A percentile compares a stretch with the other conserved stretches of the same genome.
Conservation (phyloP, 2,113 vertebrate species). For the Platysteira castanea region DNA sequence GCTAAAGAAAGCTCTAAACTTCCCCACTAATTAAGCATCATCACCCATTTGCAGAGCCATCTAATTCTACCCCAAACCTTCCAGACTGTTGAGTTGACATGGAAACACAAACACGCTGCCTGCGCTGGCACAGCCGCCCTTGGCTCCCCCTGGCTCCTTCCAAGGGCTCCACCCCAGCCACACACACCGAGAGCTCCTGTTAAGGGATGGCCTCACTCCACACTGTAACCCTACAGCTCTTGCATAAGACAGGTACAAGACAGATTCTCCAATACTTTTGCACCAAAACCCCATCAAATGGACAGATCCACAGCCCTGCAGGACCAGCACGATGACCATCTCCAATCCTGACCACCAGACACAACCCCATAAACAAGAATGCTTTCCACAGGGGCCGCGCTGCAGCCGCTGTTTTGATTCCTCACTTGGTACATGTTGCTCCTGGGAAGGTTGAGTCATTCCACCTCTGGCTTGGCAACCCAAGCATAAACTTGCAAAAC, state of each 20-base stretch:
- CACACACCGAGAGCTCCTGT: fast-evolving
- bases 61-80: neutral
- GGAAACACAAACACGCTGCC: neutral
- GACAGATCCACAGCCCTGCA: neutral
- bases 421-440: constrained; percentile 59
- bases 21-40: neutral
- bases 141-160: neutral
- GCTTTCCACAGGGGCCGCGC: neutral
- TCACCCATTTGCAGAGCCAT: neutral
- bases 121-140: neutral
- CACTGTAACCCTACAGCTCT: neutral
- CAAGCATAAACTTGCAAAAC: constrained; percentile 70
- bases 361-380: neutral
- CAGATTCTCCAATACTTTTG: neutral
- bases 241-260: neutral
- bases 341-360: neutral
- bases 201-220: neutral
- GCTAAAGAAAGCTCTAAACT: neutral
- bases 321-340: neutral
- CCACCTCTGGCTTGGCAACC: constrained; percentile 70
- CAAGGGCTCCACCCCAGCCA: neutral
- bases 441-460: constrained; percentile 76
- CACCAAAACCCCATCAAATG: neutral
- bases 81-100: fast-evolving
- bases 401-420: constrained; percentile 62